Conservation (phyloP, 2,113 vertebrate species). For the Todiramphus saurophagus region DNA sequence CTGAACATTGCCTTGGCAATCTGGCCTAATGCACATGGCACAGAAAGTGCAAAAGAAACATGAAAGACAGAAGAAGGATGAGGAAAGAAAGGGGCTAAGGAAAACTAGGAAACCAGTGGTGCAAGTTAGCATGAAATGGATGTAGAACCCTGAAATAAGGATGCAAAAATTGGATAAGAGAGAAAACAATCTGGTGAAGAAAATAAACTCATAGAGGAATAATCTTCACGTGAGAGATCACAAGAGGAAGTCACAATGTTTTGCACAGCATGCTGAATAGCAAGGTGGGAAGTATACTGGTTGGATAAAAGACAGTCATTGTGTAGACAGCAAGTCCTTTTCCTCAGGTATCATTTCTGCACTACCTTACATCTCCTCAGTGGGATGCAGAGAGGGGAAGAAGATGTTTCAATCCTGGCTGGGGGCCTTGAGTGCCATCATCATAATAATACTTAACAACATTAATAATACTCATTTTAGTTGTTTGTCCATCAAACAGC, state of each 20-base stretch:
- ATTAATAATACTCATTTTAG: neutral
- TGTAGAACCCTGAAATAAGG: neutral
- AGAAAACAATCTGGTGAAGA: neutral
- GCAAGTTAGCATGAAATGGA: neutral
- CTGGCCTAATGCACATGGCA: neutral
- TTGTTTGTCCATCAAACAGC: neutral
- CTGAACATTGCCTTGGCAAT: neutral
- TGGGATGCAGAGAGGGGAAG: neutral
- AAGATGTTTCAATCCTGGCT: neutral
- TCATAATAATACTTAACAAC: neutral
- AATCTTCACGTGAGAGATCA: neutral
- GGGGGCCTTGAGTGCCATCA: neutral
- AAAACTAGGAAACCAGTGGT: neutral
- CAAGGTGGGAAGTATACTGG: neutral
- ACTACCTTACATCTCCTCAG: neutral
- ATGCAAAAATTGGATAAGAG: neutral
- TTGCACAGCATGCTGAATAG: neutral
- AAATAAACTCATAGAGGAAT: neutral
- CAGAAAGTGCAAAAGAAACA: neutral
- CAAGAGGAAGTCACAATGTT: neutral
- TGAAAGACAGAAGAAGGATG: neutral
- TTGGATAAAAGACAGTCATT: neutral
- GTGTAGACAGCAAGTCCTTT: neutral
- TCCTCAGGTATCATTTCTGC: neutral
- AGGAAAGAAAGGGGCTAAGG: neutral